Percentiles rank a stretch among this genome's conserved stretches.
phyloP scores from a whole-genome alignment of 2,113 vertebrate genomes.

The Odocoileus hemionus region DNA sequence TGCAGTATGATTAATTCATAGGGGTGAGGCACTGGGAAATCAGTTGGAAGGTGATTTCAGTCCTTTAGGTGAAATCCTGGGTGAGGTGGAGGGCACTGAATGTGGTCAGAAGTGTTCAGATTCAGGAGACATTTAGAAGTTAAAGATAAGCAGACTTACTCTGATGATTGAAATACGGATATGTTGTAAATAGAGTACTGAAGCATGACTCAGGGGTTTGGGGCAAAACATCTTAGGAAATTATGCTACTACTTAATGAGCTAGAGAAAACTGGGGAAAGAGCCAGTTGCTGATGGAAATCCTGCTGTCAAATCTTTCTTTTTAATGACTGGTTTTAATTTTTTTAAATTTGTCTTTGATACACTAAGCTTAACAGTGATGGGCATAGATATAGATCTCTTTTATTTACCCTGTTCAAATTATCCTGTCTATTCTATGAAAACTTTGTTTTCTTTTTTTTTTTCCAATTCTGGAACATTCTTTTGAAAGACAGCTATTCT shows the following conservation, averaged over 20 bases:
- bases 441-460: not conserved
- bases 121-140: not conserved
- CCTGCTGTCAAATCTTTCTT: not conserved
- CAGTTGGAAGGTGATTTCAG: not conserved
- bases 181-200: not conserved
- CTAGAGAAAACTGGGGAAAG: not conserved
- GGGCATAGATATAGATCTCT: not conserved
- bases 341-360: not conserved
- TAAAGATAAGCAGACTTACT: not conserved
- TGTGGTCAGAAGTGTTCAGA: not conserved
- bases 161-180: not conserved
- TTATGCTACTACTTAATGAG: not conserved
- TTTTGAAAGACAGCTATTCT: not conserved
- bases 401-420: not conserved
- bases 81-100: not conserved
- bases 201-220: not conserved
- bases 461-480: not conserved
- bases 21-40: not conserved
- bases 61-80: not conserved
- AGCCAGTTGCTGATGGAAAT: not conserved
- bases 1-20: not conserved
- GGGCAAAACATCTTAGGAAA: not conserved
- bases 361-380: not conserved
- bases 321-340: not conserved
- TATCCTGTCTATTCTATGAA: not conserved